Evolutionary conservation across 2,797 vertebrate genomes (phyloP), one percentile per base, ranked within the genome.

Genomic region (Syngnathus acus): DNA sequence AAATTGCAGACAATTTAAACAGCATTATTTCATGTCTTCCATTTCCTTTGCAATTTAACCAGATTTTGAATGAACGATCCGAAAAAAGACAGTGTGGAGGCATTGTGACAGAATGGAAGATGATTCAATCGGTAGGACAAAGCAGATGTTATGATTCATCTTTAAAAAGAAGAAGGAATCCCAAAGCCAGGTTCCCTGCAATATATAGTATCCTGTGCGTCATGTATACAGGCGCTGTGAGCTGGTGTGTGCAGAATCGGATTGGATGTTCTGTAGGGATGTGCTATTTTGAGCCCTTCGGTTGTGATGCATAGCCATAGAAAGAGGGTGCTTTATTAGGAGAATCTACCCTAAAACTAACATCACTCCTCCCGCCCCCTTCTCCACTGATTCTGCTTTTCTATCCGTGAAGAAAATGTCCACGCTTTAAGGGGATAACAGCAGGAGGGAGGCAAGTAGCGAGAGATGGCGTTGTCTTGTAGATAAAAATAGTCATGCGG

Each of bases 281-380:
- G 43, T 63, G 45, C 62, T 64, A 64, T 64, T 64, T 64, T 64
- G 26, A 64, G 62, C 6, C 32, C 47, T 10, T 39, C 47, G 4
- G 17, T 51, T 32, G 26, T 39, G 37, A 64, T 64, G 62, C 47
- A 64, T 26, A 51, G 21, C 17, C 38, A 19, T 48, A 64, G 62
- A 51, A 51, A 14, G 23, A 16, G n/a, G n/a, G 8, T 13, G 21
- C 42, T 47, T 26, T 32, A 32, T 4, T 32, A 45, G 4, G 42
- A 45, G 42, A 26, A 47, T 62, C 19, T 42, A n/a, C 42, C 40
- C 40, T 13, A 50, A 50, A 63, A 63, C 7, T 63, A 17, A 10
- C 58, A 26, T 9, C 45, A 3, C 45, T 23, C 5, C 17, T 2
- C 17, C n/a, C 45, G 21, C 19, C 23, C 42, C 48, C 21, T 16